A percentile compares a stretch with the other conserved stretches of the same genome.
These are phyloP conservation scores for Aporrectodea caliginosa DNA, from an alignment of 1,140 invertebrate genomes.

Conservation along the genomic window DNA sequence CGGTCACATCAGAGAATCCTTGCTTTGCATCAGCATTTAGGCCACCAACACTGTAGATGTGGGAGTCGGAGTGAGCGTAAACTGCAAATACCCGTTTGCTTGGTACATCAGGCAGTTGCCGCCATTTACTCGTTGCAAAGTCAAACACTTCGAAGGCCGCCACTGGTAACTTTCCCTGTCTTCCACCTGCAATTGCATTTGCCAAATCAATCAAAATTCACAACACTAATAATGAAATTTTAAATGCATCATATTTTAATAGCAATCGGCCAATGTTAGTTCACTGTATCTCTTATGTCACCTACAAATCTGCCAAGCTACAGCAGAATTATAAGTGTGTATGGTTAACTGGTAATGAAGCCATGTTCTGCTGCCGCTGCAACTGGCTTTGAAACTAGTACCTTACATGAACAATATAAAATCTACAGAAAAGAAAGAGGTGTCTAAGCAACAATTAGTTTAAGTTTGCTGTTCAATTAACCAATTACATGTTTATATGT, in stretches of 20 bases:
- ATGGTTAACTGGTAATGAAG: no score
- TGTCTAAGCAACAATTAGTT: no score
- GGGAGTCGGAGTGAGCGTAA: conserved; percentile 43
- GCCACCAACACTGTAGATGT: conserved; percentile 51
- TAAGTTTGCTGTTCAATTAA: no score
- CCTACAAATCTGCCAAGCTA: no score
- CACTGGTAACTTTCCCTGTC: conserved; percentile 50
- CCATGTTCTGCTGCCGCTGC: no score
- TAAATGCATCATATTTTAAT: neutral
- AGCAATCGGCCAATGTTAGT: no score
- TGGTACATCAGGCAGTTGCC: conserved; percentile 44
- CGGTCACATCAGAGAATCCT: conserved; percentile 49
- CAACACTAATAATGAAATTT: neutral
- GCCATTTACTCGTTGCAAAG: conserved; percentile 47
- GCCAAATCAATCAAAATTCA: neutral
- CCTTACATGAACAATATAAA: no score
- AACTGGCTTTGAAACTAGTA: no score
- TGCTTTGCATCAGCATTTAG: conserved; percentile 44
- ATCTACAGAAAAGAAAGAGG: no score
- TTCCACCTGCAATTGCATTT: conserved; percentile 43
- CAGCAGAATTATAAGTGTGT: no score
- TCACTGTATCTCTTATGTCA: no score
- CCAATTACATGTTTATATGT: no score
- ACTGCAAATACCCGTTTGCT: conserved; percentile 51
- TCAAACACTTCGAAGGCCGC: conserved; percentile 49